Evolutionary conservation across 2,113 vertebrate species (phyloP).

Genomic region (Anarrhichthys ocellatus): DNA sequence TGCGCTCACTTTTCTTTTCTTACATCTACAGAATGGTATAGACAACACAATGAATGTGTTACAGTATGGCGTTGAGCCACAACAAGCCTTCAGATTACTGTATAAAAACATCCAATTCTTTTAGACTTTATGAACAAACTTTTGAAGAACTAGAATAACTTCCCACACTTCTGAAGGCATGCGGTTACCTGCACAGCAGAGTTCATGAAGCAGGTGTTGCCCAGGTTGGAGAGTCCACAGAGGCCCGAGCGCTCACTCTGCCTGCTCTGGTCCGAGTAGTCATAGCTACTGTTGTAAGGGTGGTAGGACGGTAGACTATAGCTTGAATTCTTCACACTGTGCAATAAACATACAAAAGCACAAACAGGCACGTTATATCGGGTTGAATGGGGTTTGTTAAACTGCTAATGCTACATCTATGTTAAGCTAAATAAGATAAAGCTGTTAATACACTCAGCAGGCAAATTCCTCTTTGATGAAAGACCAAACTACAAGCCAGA

Average conservation of each 20-base stretch:
- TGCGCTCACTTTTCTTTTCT: neutral
- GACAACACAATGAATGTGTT: no score
- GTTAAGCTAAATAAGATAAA: neutral
- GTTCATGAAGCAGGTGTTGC: slow-evolving; percentile 99
- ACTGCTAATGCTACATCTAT: slow-evolving; percentile 4
- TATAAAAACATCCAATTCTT: neutral
- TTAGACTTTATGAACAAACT: neutral
- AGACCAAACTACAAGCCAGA: slow-evolving; percentile 4
- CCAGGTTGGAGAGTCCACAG: slow-evolving; percentile 97
- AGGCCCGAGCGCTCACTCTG: slow-evolving; percentile 94
- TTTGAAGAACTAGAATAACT: neutral
- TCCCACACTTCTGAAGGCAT: slow-evolving; percentile 2
- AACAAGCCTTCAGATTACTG: neutral
- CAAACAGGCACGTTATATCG: slow-evolving; percentile 20
- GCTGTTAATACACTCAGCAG: slow-evolving; percentile 6
- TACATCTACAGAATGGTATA: neutral
- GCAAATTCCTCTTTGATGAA: neutral
- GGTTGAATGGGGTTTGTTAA: neutral
- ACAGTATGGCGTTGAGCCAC: neutral
- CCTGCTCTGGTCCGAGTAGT: slow-evolving; percentile 94
- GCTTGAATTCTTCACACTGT: slow-evolving; percentile 98
- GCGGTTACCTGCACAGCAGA: slow-evolving; percentile 95
- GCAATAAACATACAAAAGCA: slow-evolving; percentile 69
- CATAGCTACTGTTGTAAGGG: slow-evolving; percentile 94
- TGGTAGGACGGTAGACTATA: slow-evolving; percentile 95